These are phyloP conservation scores for Mya arenaria DNA, from an alignment of 1,140 invertebrate genomes.

Conservation along the genomic window DNA sequence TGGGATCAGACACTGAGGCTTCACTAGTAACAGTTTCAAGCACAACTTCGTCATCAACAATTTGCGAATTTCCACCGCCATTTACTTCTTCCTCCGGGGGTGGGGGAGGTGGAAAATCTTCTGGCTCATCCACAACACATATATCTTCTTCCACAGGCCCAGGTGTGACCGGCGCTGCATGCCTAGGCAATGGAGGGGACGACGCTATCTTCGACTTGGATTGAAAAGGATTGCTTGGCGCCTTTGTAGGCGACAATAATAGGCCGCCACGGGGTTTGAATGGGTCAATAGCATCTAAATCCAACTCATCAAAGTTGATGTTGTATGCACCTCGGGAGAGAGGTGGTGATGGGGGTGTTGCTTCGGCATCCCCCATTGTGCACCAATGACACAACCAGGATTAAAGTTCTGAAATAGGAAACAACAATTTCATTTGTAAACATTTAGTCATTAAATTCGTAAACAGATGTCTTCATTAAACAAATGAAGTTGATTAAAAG, in stretches of 20 bases:
- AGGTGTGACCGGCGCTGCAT: too few relatives aligned
- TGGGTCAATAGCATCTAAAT: constrained; percentile 36
- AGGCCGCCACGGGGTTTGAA: constrained; percentile 38
- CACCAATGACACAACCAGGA: too few relatives aligned
- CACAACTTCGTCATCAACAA: not conserved
- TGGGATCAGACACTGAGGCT: not conserved
- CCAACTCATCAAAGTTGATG: constrained; percentile 53
- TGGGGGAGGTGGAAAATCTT: not conserved
- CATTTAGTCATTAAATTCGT: too few relatives aligned
- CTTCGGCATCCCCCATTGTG: constrained; percentile 38
- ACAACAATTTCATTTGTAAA: too few relatives aligned
- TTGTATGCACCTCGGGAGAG: constrained; percentile 38
- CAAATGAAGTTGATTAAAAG: too few relatives aligned
- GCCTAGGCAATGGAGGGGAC: constrained; percentile 16
- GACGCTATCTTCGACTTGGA: constrained; percentile 25
- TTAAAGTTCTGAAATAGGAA: too few relatives aligned
- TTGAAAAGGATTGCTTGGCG: constrained; percentile 20
- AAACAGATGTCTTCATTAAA: too few relatives aligned
- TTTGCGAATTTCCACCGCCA: not conserved
- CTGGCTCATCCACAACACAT: not conserved
- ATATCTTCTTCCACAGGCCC: too few relatives aligned
- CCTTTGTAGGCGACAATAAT: not conserved
- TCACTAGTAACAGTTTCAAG: not conserved
- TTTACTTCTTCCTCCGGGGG: not conserved
- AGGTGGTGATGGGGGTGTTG: constrained; percentile 29